Evolutionary conservation across 2,113 vertebrate species (phyloP).

Genomic region (Eudyptes chrysolophus): DNA sequence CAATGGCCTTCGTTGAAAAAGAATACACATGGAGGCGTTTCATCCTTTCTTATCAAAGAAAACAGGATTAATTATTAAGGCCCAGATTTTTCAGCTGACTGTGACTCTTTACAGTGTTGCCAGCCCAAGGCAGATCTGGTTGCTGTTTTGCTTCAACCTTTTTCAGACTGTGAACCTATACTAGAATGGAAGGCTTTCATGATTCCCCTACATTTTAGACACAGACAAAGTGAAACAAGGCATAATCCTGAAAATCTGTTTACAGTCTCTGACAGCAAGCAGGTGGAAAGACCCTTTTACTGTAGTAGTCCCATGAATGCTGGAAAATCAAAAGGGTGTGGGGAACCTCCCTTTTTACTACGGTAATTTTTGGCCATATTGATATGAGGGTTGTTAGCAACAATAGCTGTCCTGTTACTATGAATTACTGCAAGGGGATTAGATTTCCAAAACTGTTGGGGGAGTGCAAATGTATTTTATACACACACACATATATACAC

Average conservation of each 20-base stretch:
- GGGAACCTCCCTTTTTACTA: background rate
- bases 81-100: background rate
- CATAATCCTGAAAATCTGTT: background rate
- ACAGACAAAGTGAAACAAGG: background rate
- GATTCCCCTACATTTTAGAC: background rate
- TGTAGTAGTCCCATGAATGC: accelerated
- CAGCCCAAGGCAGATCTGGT: background rate
- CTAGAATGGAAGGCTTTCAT: background rate
- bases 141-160: background rate
- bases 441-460: background rate
- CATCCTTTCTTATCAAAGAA: background rate
- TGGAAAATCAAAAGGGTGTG: background rate
- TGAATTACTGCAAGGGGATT: background rate
- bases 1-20: background rate
- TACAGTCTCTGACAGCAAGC: background rate
- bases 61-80: background rate
- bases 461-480: background rate
- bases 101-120: background rate
- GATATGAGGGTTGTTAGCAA: background rate
- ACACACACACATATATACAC: accelerated
- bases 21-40: background rate
- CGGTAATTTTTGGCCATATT: background rate
- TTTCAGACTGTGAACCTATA: background rate
- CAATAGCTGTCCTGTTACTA: background rate
- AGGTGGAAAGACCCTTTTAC: background rate